phyloP scores from a whole-genome alignment of 2,888 invertebrate genomes.

The Zhuqinia jingwanae region DNA sequence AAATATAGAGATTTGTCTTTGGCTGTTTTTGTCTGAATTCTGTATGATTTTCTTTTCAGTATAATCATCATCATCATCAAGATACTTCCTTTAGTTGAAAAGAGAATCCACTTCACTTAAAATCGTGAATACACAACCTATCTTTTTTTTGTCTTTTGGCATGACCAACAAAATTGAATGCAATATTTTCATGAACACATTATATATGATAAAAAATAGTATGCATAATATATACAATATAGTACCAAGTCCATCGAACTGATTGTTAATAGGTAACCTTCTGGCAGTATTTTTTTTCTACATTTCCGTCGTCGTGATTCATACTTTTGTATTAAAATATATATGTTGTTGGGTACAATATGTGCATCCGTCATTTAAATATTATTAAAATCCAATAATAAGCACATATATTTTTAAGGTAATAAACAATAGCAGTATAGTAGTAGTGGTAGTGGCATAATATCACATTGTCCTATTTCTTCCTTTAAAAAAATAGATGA shows the following conservation, averaged over 20 bases:
- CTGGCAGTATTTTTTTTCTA: not conserved
- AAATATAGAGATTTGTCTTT: no score
- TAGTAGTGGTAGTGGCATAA: no score
- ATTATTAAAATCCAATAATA: not conserved
- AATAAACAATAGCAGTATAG: not conserved
- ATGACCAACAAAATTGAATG: constrained; percentile 16
- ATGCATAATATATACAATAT: not conserved
- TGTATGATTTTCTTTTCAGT: constrained; percentile 1
- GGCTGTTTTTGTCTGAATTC: no score
- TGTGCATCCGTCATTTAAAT: not conserved
- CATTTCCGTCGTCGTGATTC: constrained; percentile 25
- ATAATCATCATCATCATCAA: not conserved
- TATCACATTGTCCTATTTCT: constrained; percentile 10
- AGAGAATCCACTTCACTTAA: not conserved
- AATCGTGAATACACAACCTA: not conserved
- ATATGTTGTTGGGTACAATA: not conserved
- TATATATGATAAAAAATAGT: not conserved
- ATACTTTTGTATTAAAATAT: constrained; percentile 17
- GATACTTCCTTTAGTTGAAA: not conserved
- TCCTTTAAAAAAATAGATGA: not conserved
- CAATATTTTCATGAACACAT: constrained; percentile 9
- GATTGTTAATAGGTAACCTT: constrained; percentile 11
- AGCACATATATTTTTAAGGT: not conserved
- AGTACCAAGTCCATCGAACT: not conserved
- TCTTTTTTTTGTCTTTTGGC: not conserved